Evolutionary conservation across 1,140 invertebrate species (phyloP).

Genomic region (Trichonephila inaurata): DNA sequence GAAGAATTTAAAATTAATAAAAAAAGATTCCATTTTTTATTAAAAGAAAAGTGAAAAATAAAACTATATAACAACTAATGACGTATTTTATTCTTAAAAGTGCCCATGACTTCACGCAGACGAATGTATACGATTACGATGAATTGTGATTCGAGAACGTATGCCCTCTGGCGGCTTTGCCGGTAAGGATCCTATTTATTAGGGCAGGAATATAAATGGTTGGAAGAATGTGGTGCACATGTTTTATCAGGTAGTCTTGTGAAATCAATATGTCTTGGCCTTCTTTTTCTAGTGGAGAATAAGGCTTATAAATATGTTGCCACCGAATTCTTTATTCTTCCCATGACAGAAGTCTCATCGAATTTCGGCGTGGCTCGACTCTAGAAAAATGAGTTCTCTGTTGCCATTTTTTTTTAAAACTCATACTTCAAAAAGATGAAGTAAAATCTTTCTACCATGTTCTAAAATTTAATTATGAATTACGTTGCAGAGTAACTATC

Average conservation of each 20-base stretch:
- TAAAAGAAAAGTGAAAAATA: conserved; percentile 17
- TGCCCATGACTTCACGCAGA: not conserved
- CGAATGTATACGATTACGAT: conserved; percentile 44
- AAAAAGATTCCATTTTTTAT: conserved; percentile 17
- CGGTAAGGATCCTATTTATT: conserved; percentile 43
- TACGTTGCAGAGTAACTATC: too few relatives aligned
- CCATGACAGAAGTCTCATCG: conserved; percentile 20
- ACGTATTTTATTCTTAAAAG: conserved; percentile 11
- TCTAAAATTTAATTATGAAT: too few relatives aligned
- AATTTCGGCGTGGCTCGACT: not conserved
- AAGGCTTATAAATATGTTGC: conserved; percentile 43
- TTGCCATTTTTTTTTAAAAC: not conserved
- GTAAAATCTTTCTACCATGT: too few relatives aligned
- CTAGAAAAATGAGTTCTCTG: not conserved
- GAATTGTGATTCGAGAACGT: conserved; percentile 37
- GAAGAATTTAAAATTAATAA: conserved; percentile 34
- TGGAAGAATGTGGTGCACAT: conserved; percentile 37
- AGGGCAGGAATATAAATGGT: conserved; percentile 39
- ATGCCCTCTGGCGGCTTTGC: conserved; percentile 17
- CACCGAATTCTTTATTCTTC: conserved; percentile 35
- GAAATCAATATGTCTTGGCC: conserved; percentile 45
- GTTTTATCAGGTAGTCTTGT: conserved; percentile 49
- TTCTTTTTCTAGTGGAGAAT: conserved; percentile 29
- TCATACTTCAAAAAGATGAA: too few relatives aligned
- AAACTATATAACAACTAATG: conserved; percentile 19